These are phyloP conservation scores for Campylorhamphus procurvoides DNA, from an alignment of 2,113 vertebrate species.

Conservation along the genomic window DNA sequence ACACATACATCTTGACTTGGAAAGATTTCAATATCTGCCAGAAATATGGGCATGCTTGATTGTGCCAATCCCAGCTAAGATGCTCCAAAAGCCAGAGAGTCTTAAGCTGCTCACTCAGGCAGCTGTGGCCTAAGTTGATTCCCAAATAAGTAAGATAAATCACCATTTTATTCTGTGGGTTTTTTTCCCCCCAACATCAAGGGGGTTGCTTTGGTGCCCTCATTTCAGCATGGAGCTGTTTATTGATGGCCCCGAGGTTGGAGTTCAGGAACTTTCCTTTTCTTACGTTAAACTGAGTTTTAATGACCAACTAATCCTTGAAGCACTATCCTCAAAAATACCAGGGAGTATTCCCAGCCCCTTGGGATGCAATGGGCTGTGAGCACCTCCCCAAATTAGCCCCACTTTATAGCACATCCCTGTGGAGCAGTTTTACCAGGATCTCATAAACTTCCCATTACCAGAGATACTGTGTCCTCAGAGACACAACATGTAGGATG, in stretches of 20 bases:
- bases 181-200: neutral
- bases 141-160: neutral
- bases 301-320: neutral
- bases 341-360: neutral
- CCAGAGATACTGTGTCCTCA: neutral
- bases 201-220: neutral
- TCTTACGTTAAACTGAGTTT: neutral
- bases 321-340: neutral
- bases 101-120: neutral
- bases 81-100: neutral
- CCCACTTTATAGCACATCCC: neutral
- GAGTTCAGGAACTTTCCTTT: neutral
- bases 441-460: neutral
- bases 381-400: neutral
- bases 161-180: neutral
- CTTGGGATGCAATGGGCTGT: neutral
- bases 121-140: constrained; percentile 25
- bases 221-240: neutral
- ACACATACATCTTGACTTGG: constrained; percentile 40
- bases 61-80: neutral
- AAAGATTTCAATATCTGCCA: constrained; percentile 33
- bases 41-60: neutral
- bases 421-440: neutral
- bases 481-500: neutral
- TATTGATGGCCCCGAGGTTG: neutral